phyloP scores from a whole-genome alignment of 2,113 vertebrate genomes.

The Diadophis punctatus region DNA sequence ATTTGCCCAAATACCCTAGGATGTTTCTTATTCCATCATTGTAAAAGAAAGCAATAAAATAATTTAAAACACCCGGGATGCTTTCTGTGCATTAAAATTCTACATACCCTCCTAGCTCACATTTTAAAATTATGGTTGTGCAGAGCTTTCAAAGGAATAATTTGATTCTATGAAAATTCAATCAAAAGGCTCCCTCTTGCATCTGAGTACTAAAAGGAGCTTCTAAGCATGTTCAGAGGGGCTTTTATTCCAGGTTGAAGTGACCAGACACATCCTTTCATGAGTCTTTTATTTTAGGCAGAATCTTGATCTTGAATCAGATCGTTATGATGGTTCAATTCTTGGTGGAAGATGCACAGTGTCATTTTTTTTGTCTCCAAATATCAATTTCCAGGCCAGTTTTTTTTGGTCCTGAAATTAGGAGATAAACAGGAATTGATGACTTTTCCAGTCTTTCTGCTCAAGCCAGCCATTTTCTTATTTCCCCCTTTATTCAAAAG shows the following conservation, averaged over 20 bases:
- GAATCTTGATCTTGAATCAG: neutral
- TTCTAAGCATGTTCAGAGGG: neutral
- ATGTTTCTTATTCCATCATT: neutral
- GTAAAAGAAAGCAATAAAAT: neutral
- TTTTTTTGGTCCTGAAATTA: neutral
- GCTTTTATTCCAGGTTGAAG: neutral
- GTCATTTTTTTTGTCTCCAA: neutral
- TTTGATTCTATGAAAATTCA: neutral
- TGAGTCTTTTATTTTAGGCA: neutral
- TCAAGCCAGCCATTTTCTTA: neutral
- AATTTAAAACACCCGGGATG: neutral
- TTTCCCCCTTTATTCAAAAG: neutral
- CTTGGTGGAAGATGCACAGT: neutral
- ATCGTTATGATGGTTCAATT: neutral
- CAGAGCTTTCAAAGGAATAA: neutral
- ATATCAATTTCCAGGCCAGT: neutral
- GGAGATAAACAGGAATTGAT: neutral
- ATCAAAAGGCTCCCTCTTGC: neutral
- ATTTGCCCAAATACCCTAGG: neutral
- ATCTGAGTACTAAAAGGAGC: neutral
- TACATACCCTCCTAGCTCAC: neutral
- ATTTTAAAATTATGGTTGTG: neutral
- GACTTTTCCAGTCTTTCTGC: neutral
- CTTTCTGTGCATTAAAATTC: neutral
- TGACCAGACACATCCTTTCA: neutral